Evolutionary conservation across 2,888 invertebrate genomes (phyloP).

Genomic region (Ganaspis brasiliensis): DNA sequence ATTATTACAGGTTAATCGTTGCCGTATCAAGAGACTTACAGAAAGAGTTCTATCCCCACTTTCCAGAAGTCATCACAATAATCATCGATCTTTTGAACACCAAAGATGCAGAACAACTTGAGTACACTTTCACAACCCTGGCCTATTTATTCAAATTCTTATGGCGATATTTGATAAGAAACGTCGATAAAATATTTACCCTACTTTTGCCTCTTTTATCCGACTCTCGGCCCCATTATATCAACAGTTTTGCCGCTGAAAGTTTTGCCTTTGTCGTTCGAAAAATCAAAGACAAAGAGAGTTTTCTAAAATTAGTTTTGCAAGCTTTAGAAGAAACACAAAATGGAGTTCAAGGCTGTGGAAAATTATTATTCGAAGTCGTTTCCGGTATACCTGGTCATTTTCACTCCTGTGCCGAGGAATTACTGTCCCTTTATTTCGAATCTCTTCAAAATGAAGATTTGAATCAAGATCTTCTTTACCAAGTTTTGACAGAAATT

Average conservation of each 20-base stretch:
- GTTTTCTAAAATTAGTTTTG: conserved; percentile 87
- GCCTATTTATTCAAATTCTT: conserved; percentile 95
- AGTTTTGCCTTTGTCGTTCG: conserved; percentile 97
- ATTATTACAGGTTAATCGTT: conserved; percentile 86
- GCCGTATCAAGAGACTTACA: conserved; percentile 94
- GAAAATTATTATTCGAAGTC: conserved; percentile 93
- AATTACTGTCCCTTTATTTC: conserved; percentile 86
- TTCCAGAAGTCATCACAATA: conserved; percentile 88
- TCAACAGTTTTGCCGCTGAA: conserved; percentile 96
- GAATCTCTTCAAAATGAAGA: conserved; percentile 82
- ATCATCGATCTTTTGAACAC: conserved; percentile 87
- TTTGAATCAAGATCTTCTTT: conserved; percentile 82
- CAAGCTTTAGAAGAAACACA: conserved; percentile 85
- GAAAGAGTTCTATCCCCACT: conserved; percentile 94
- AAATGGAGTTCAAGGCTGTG: conserved; percentile 90
- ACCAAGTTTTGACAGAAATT: conserved; percentile 86
- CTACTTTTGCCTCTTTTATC: conserved; percentile 89
- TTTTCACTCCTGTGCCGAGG: conserved; percentile 91
- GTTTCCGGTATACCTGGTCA: conserved; percentile 91
- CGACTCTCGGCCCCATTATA: conserved; percentile 89
- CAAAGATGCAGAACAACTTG: conserved; percentile 91
- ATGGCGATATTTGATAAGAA: conserved; percentile 91
- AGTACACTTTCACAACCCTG: conserved; percentile 92
- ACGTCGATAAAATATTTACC: conserved; percentile 88
- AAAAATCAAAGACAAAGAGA: conserved; percentile 90